A percentile compares a stretch with the other conserved stretches of the same genome.
phyloP scores from a whole-genome alignment of 2,797 vertebrate species.

The Pseudochaenichthys georgianus region DNA sequence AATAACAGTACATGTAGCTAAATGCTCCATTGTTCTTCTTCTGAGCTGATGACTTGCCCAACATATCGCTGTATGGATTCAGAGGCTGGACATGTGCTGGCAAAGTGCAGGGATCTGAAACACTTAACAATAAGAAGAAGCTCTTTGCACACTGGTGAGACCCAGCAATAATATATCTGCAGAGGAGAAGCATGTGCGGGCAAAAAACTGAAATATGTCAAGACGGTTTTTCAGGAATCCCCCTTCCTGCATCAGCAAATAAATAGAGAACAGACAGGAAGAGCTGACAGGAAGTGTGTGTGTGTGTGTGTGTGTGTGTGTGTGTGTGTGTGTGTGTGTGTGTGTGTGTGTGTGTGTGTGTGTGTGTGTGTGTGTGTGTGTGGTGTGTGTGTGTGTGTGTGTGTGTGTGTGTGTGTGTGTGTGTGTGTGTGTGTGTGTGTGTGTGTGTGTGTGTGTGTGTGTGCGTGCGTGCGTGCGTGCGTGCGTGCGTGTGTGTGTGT shows the following conservation, averaged over 20 bases:
- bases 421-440: conserved; percentile 24
- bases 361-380: too few species aligned
- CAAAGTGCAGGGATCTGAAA: neutral
- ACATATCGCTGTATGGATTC: neutral
- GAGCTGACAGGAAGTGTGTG: conserved; percentile 13
- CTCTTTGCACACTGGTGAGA: neutral
- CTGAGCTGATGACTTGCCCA: too few species aligned
- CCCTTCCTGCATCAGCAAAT: conserved; percentile 10
- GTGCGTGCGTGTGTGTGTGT: neutral
- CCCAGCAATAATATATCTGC: neutral
- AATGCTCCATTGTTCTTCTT: too few species aligned
- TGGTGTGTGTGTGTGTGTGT: too few species aligned
- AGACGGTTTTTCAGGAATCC: neutral
- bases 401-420: neutral
- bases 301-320: conserved; percentile 26
- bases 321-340: too few species aligned
- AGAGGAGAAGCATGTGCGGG: neutral
- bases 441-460: conserved; percentile 4
- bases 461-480: neutral
- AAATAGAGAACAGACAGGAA: conserved; percentile 5
- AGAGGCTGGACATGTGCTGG: neutral
- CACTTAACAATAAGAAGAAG: neutral
- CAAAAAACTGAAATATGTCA: neutral
- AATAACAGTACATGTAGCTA: too few species aligned
- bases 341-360: too few species aligned